Base-by-base conservation (phyloP, 2,888 invertebrate genomes). In the Eupithecia abbreviata region DNA sequence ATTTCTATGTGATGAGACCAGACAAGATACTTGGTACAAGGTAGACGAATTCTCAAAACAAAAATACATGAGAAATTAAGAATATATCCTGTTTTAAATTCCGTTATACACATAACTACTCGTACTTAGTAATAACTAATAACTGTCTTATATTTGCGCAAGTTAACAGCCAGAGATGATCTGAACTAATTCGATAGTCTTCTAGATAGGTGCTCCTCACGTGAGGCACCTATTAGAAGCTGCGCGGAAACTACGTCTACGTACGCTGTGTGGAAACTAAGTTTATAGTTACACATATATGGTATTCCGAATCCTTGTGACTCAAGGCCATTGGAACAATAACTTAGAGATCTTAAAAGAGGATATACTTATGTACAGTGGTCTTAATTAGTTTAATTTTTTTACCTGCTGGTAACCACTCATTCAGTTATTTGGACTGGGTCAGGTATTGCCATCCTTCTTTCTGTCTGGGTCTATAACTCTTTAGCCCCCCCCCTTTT, bases 121-220 rank as follows among this genome's bases (percentile, higher is more conserved):
- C 10, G 58, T 0, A 45, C 12, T 13, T 30, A 69, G 69, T 69
- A 89, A 87, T 84, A 90, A 87, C 87, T 69, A 89, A 87, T 84
- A 90, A 87, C 87, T 85, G 84, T 85, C 81, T 81, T 74, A 84
- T 90, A 89, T 90, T 90, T 90, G 88, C 84, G 84, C 87, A 88
- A 86, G 85, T 90, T 91, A 91, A 90, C 90, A 90, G 88, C 86
- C n/a, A 79, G 79, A 85, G 82, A 83, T 81, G 81, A 82, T 77
- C 81, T 79, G 80, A 79, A 77, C 75, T 78, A 76, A 81, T 78
- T 77, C 73, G 69, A 76, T 81, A 69, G 71, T 75, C 70, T 77
- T 62, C 47, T 68, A 58, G 70, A 72, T 65, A 42, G 70, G 67
- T 30, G 71, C 68, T 73, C 42, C 65, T 47, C 74, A 72, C 69